Evolutionary conservation across 35 echinoderm and acorn worm genomes (phyloP).

Genomic region (Holothuria glaberrima): DNA sequence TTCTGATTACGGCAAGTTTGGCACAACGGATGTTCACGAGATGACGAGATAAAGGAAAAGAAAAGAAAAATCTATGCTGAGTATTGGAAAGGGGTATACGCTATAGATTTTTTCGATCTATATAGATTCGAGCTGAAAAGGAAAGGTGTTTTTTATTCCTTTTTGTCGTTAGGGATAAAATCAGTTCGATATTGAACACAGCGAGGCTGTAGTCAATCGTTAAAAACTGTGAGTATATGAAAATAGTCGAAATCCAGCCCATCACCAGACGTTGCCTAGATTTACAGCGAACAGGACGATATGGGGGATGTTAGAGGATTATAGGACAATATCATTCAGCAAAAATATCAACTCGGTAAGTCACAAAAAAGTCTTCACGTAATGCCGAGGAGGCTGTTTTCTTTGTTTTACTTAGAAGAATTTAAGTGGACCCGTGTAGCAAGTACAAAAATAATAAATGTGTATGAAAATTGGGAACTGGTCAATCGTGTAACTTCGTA

Average conservation of each 20-base stretch:
- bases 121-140: constrained; percentile 37
- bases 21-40: constrained; percentile 47
- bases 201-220: constrained; percentile 55
- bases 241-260: constrained; percentile 27
- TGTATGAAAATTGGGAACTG: no score
- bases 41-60: constrained; percentile 24
- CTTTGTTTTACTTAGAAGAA: no score
- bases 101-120: constrained; percentile 52
- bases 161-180: constrained; percentile 53
- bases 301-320: no score
- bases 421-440: no score
- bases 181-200: constrained; percentile 58
- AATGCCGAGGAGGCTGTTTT: no score
- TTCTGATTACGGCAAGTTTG: constrained; percentile 54
- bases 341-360: no score
- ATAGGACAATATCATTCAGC: no score
- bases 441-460: no score
- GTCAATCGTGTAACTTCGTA: no score
- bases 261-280: constrained; percentile 35
- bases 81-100: constrained; percentile 55
- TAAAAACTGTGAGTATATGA: constrained; percentile 50
- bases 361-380: no score
- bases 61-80: constrained; percentile 51
- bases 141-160: constrained; percentile 64
- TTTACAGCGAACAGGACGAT: constrained; percentile 24